phyloP scores from a whole-genome alignment of 2,888 invertebrate species.

The Campaea margaritaria region DNA sequence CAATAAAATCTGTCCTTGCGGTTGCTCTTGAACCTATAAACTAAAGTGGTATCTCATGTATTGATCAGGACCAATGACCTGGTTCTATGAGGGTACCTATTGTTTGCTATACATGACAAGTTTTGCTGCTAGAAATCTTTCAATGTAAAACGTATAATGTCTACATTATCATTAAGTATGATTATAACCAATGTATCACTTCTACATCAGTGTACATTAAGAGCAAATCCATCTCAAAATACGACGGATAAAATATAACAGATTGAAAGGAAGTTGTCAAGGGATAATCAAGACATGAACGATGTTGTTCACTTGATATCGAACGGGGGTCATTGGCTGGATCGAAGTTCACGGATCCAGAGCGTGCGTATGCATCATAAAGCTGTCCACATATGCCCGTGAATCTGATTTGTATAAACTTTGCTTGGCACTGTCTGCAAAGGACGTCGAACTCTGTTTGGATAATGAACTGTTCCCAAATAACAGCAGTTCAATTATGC shows the following conservation, averaged over 20 bases:
- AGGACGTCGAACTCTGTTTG: conserved; percentile 19
- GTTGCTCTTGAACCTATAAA: conserved; percentile 29
- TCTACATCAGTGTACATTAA: conserved; percentile 28
- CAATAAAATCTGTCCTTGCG: conserved; percentile 30
- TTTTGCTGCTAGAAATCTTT: neutral
- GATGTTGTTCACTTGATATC: conserved; percentile 76
- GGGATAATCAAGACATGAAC: conserved; percentile 78
- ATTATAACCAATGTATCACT: conserved; percentile 23
- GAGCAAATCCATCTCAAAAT: conserved; percentile 36
- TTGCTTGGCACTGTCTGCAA: conserved; percentile 32
- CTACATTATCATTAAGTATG: conserved; percentile 17
- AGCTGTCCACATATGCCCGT: conserved; percentile 47
- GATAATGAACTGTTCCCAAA: conserved; percentile 12
- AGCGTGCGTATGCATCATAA: conserved; percentile 49
- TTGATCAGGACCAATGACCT: conserved; percentile 32
- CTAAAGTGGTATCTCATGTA: conserved; percentile 19
- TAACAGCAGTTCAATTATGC: conserved; percentile 22
- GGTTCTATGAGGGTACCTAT: conserved; percentile 12
- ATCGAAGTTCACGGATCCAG: conserved; percentile 64
- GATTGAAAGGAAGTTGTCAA: conserved; percentile 74
- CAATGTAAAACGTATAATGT: neutral
- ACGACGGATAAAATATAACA: conserved; percentile 30
- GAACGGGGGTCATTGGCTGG: conserved; percentile 71
- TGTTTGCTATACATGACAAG: neutral
- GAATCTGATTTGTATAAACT: conserved; percentile 44